These are phyloP conservation scores for Masticophis lateralis DNA, from an alignment of 2,797 vertebrate species.

Conservation along the genomic window DNA sequence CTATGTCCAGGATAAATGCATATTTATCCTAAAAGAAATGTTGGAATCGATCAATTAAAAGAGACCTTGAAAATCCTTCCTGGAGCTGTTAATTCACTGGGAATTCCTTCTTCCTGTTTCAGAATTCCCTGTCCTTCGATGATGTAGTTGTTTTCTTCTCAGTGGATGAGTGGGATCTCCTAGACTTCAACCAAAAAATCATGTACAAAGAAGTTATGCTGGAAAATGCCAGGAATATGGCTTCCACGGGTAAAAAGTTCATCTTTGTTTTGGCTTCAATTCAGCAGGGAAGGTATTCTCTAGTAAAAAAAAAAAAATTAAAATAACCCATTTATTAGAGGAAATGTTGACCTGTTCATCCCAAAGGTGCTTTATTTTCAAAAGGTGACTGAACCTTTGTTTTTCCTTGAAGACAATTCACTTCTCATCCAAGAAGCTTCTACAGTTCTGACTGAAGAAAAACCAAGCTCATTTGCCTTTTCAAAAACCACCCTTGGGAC, in stretches of 20 bases:
- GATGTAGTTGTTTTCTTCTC: background rate
- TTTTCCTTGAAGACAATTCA: too few species aligned
- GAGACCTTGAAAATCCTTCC: background rate
- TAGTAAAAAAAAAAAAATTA: background rate
- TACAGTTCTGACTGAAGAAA: too few species aligned
- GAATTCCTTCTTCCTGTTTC: background rate
- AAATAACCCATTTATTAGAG: background rate
- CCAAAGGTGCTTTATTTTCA: too few species aligned
- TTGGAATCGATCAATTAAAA: background rate
- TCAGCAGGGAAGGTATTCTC: background rate
- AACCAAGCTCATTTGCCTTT: too few species aligned
- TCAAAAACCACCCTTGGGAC: too few species aligned
- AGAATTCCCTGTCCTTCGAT: background rate
- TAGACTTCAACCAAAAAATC: background rate
- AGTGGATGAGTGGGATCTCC: background rate
- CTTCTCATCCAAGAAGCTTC: too few species aligned
- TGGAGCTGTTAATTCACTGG: background rate
- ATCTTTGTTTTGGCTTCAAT: background rate
- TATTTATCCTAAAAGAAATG: background rate
- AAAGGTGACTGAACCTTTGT: too few species aligned
- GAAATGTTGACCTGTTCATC: background rate
- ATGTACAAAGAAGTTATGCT: background rate
- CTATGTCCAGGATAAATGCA: background rate
- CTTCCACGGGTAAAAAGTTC: background rate
- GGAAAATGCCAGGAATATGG: background rate